These are phyloP conservation scores for Origma solitaria DNA, from an alignment of 2,113 vertebrate species.

Conservation along the genomic window DNA sequence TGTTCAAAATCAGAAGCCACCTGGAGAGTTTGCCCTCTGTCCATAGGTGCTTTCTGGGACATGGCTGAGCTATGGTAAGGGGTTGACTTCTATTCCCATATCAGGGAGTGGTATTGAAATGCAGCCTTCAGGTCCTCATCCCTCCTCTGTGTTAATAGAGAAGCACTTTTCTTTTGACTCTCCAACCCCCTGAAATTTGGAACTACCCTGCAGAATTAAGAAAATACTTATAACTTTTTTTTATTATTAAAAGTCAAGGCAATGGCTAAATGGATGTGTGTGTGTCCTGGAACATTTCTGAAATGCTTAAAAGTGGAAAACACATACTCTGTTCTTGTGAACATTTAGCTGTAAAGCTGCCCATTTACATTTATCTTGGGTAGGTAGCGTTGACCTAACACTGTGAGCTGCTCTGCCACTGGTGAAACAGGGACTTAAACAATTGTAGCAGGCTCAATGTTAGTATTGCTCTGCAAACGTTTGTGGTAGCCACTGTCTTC, in stretches of 20 bases:
- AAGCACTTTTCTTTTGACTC: background rate
- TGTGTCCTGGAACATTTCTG: background rate
- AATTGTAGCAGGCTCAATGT: background rate
- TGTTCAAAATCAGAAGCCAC: background rate
- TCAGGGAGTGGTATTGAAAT: background rate
- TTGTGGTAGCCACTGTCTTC: background rate
- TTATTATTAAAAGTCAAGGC: background rate
- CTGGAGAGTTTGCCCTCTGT: background rate
- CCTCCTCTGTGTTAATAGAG: background rate
- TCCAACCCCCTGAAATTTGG: constrained; percentile 68
- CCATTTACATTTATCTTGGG: background rate
- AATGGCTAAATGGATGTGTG: background rate
- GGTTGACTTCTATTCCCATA: background rate
- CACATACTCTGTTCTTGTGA: background rate
- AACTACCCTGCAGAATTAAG: background rate
- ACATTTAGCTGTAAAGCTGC: background rate
- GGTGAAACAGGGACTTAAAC: background rate
- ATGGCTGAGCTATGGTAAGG: background rate
- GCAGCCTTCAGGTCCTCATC: background rate
- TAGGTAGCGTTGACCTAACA: background rate
- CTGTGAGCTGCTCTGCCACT: background rate
- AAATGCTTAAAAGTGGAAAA: background rate
- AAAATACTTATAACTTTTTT: background rate
- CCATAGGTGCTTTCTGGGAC: background rate
- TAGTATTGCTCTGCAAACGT: background rate